phyloP scores from a whole-genome alignment of 2,113 vertebrate genomes.

The Labrus mixtus region DNA sequence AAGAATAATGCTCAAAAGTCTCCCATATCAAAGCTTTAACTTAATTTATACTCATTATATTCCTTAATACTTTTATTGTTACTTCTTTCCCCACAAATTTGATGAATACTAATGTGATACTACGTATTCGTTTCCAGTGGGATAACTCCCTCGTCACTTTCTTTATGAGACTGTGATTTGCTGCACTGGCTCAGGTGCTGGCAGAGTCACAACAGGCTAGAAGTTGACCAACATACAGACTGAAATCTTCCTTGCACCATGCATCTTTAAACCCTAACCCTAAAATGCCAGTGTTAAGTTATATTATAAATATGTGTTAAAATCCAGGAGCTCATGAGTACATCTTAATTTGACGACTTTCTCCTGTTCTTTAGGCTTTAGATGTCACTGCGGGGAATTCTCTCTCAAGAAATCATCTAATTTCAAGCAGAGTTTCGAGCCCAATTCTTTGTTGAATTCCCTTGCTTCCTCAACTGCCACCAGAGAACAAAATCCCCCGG shows the following conservation, averaged over 20 bases:
- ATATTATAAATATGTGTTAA: no score
- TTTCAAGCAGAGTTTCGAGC: constrained; percentile 16
- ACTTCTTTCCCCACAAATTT: constrained; percentile 17
- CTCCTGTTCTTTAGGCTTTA: constrained; percentile 16
- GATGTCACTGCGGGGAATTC: constrained; percentile 23
- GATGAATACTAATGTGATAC: constrained; percentile 21
- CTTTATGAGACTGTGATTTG: not conserved
- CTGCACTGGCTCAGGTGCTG: constrained; percentile 11
- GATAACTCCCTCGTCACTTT: constrained; percentile 11
- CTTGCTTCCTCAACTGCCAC: constrained; percentile 22
- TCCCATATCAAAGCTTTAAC: constrained; percentile 16
- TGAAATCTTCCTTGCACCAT: no score
- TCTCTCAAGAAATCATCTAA: constrained; percentile 31
- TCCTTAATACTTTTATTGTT: constrained; percentile 41
- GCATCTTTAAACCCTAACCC: no score
- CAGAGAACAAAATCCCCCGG: constrained; percentile 13
- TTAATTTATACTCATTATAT: constrained; percentile 32
- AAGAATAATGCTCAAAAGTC: constrained; percentile 21
- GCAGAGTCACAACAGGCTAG: constrained; percentile 5
- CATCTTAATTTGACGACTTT: constrained; percentile 6
- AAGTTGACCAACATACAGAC: not conserved
- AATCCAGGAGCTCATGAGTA: not conserved
- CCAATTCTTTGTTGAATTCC: constrained; percentile 31
- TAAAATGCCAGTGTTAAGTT: no score
- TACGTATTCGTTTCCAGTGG: constrained; percentile 12